phyloP scores from a whole-genome alignment of 1,140 invertebrate species.

The Homarus americanus region DNA sequence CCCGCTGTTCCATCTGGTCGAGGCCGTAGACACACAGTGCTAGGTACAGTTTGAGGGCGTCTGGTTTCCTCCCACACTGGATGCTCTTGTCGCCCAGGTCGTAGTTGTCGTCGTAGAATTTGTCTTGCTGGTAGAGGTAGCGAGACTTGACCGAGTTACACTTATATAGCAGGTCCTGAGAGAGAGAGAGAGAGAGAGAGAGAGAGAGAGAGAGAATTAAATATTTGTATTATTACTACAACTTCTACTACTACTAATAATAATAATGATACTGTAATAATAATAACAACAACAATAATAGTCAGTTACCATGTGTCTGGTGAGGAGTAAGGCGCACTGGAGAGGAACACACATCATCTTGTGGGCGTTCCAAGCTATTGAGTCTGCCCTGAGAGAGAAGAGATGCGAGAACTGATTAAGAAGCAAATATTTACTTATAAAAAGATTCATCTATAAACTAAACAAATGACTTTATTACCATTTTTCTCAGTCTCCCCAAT shows the following conservation, averaged over 20 bases:
- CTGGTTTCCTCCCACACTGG: constrained; percentile 95
- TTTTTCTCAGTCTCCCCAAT: no score
- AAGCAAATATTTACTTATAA: no score
- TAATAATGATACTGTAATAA: no score
- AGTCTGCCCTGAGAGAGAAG: constrained; percentile 88
- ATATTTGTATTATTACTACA: no score
- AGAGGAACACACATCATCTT: constrained; percentile 93
- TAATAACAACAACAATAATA: no score
- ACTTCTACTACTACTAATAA: no score
- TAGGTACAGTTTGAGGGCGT: constrained; percentile 95
- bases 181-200: neutral
- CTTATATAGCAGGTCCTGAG: constrained; percentile 82
- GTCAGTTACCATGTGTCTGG: constrained; percentile 88
- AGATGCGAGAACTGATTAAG: no score
- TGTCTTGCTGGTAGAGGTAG: constrained; percentile 95
- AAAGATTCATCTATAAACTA: no score
- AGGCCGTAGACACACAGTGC: constrained; percentile 90
- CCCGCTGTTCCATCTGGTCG: constrained; percentile 80
- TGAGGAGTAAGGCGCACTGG: constrained; percentile 91
- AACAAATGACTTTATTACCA: no score
- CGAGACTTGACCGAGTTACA: constrained; percentile 88
- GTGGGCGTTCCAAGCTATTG: constrained; percentile 95
- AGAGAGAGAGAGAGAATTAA: no score
- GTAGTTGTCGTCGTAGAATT: constrained; percentile 93
- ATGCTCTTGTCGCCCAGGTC: constrained; percentile 96